Base-by-base conservation (phyloP, 1,140 invertebrate genomes). In the Drusus annulatus region DNA sequence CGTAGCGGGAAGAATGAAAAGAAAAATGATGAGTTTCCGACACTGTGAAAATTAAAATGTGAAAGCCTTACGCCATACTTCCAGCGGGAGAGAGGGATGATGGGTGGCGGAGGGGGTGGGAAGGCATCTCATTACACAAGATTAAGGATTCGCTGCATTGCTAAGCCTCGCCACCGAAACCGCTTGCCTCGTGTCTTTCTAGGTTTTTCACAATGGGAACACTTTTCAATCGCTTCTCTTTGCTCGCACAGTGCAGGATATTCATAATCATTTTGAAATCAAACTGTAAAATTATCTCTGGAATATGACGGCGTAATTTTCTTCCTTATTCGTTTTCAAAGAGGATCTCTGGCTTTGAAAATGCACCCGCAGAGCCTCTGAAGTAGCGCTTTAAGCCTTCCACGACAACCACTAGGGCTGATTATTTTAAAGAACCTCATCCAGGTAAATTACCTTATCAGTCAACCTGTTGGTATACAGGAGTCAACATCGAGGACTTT, bases 41-140 rank as follows among this genome's bases (percentile, higher is more conserved):
- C 54, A 25, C 25, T 62, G 54, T 76, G 75, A 76, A 76, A 76
- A 76, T 76, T 76, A 76, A 76, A 76, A 76, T 36, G 23, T 50
- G 75, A 63, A 78, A 51, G 31, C 76, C 63, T 77, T 78, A 69
- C 63, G 60, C 54, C 54, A 19, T 78, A 78, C 28, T 78, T 78
- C 51, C 60, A 63, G 63, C 15, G 23, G 2, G 51, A 7, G 21
- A 31, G 62, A 15, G 17, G 62, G 36, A 1, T 23, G 19, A 5
- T 23, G 17, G 36, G 36, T 1, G 36, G 10, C 0, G 36, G 1
- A 7, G 36, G 36, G 4, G 16, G 56, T 2, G 21, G 17, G 19
- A 60, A 63, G 50, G 76, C 76, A 78, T 78, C 76, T 78, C 76
- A 78, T 78, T 78, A 78, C 76, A 54, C 45, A 50, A 78, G 76